Conservation (phyloP, 2,888 invertebrate species). For the Drosophila anceps region DNA sequence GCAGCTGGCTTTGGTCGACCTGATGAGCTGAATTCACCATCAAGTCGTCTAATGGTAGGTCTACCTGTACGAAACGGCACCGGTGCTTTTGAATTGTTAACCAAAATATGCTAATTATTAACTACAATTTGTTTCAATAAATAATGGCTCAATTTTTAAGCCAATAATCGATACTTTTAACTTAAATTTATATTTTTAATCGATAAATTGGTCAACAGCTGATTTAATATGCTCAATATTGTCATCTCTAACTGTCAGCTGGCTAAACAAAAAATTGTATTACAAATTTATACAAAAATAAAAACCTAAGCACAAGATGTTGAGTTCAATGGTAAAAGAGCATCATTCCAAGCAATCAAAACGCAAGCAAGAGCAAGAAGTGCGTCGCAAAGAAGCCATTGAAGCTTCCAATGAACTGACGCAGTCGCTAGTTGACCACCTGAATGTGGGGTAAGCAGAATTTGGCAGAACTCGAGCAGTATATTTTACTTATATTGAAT, state of each 20-base stretch:
- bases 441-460: constrained; percentile 95
- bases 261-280: constrained; percentile 87
- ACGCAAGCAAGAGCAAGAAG: constrained; percentile 95
- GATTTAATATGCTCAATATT: not conserved
- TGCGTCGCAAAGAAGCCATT: constrained; percentile 96
- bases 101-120: constrained; percentile 71
- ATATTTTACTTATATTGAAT: not conserved
- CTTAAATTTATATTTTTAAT: not conserved
- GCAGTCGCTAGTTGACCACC: constrained; percentile 97
- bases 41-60: constrained; percentile 94
- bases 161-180: constrained; percentile 19
- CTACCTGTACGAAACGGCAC: constrained; percentile 93
- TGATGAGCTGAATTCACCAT: constrained; percentile 93
- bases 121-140: constrained; percentile 23
- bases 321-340: constrained; percentile 94
- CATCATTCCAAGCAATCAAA: constrained; percentile 92
- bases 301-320: constrained; percentile 86
- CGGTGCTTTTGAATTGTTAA: constrained; percentile 88
- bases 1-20: constrained; percentile 87
- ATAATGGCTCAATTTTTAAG: constrained; percentile 1
- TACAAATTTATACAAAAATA: not conserved
- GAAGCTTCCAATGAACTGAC: constrained; percentile 96
- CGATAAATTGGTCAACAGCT: constrained; percentile 27
- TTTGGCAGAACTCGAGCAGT: not conserved
- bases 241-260: constrained; percentile 38